Conservation (phyloP, 2,113 vertebrate genomes). For the Ginglymostoma cirratum region DNA sequence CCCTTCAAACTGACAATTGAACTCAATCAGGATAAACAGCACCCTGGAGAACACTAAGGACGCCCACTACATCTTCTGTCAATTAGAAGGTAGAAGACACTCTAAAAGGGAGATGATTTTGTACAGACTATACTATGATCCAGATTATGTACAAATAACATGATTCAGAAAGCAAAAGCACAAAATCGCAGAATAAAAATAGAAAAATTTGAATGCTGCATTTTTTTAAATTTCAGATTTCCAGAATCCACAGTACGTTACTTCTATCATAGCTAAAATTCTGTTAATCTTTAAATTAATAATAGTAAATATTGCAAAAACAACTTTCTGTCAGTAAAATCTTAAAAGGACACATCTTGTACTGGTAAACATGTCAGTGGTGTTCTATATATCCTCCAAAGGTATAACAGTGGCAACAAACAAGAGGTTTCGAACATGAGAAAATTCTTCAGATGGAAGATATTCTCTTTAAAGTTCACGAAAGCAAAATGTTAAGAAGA, state of each 20-base stretch:
- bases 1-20: not conserved
- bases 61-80: not conserved
- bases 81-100: not conserved
- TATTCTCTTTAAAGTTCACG: not conserved
- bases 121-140: not conserved
- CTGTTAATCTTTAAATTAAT: not conserved
- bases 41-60: not conserved
- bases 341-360: not conserved
- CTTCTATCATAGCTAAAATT: not conserved
- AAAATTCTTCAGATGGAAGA: not conserved
- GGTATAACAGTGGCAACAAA: not conserved
- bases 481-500: slow-evolving; percentile 2
- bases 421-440: not conserved
- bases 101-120: not conserved
- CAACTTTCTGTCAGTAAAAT: not conserved
- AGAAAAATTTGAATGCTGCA: not conserved
- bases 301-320: not conserved
- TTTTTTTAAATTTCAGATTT: not conserved
- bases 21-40: not conserved
- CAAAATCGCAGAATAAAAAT: not conserved
- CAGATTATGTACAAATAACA: not conserved
- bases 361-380: not conserved
- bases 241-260: not conserved
- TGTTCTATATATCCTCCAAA: not conserved
- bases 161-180: not conserved